Evolutionary conservation across 2,113 vertebrate species (phyloP), one percentile per base, ranked within the genome.

Genomic region (Gobiocypris rarus): DNA sequence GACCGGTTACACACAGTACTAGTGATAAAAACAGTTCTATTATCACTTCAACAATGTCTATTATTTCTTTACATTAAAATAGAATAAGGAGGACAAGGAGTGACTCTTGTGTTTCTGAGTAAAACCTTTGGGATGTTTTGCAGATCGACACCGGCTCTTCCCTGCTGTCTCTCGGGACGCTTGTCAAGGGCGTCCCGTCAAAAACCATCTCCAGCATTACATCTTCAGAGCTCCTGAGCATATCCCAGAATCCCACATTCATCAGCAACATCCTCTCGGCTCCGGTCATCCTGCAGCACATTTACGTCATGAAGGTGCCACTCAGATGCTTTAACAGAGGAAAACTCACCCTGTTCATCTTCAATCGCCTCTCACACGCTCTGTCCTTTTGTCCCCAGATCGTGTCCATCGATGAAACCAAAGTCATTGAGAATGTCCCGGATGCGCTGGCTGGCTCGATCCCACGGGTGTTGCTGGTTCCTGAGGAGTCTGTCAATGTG

Each of bases 171-270:
- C 83, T 93, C 1, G 91, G 93, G 8, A 65, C 89, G 0, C 88
- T 93, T 10, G n/a, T 93, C 26, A 38, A 15, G 58, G 93, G 93
- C 5, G 17, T 92, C 88, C 77, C 88, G 2, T 82, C 91, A 15
- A 3, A 28, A 3, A 28, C 8, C 9, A 67, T 92, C 10, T 26
- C 78, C 43, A 74, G 41, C 1, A 82, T 89, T 22, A 1, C 85
- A 13, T 26, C 91, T 3, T 67, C 90, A 67, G 79, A 89, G 52
- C 85, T 92, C 0, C 80, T 89, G 28, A 59, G 0, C 11, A 9
- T 87, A 5, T 87, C 89, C 56, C 11, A 52, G 8, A 89, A 15
- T 75, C 10, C 74, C 15, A 63, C 71, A 9, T 91, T 93, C 56
- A 78, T 93, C 52, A 86, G 78, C 80, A 91, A 88, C 84, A 89